phyloP scores from a whole-genome alignment of 2,797 vertebrate genomes.

The Acanthurus leucopareius region DNA sequence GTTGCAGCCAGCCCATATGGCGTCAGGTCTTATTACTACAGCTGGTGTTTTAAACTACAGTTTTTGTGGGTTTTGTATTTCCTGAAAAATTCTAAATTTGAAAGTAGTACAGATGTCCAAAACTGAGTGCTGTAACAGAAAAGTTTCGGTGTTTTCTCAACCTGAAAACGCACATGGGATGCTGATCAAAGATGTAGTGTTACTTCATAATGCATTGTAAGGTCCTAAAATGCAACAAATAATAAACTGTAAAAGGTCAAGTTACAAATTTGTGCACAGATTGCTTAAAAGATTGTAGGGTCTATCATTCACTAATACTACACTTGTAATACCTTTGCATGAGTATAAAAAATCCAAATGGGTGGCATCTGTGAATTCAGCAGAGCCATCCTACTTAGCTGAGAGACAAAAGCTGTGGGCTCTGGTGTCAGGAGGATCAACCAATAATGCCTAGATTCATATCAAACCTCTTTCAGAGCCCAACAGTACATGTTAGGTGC shows the following conservation, averaged over 20 bases:
- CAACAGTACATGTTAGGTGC: background rate
- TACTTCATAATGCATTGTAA: background rate
- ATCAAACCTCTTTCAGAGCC: background rate
- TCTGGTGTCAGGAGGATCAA: constrained; percentile 2
- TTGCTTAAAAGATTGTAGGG: no score
- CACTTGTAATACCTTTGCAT: no score
- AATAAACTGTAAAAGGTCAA: background rate
- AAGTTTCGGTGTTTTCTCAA: no score
- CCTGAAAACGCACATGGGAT: no score
- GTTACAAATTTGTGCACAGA: background rate
- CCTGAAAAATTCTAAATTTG: background rate
- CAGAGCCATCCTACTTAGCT: no score
- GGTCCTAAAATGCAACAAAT: background rate
- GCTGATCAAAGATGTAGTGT: no score
- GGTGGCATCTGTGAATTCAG: no score
- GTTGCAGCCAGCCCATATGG: no score
- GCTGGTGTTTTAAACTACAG: background rate
- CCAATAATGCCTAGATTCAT: background rate
- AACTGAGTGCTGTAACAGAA: background rate
- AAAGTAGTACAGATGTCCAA: background rate
- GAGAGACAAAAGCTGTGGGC: no score
- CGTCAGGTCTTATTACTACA: background rate
- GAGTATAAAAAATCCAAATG: no score
- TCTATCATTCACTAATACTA: no score
- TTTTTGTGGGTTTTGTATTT: background rate